Base-by-base conservation (phyloP, 1,140 invertebrate genomes). In the Hyphantria cunea region DNA sequence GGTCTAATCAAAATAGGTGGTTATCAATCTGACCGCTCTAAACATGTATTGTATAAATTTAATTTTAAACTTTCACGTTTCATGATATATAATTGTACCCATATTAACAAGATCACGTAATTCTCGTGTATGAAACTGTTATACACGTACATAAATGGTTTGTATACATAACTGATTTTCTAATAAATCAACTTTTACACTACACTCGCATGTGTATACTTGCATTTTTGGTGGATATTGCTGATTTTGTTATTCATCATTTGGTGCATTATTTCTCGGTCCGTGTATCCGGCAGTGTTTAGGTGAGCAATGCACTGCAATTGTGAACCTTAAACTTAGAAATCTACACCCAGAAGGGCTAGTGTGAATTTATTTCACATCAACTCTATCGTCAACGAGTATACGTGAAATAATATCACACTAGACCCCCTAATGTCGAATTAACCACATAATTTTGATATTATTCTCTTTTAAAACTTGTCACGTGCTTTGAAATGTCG, bases 361-460 rank as follows among this genome's bases (percentile, higher is more conserved):
- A 25, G 17, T 25, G 17, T 5, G 17, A 25, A 5, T 25, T 25
- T 25, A 25, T 1, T 25, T 1, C 17, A 25, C 2, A 5, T 3
- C 17, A 25, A 25, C 5, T 5, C 1, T 25, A 25, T 3, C 17
- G 17, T 5, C 17, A 25, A 25, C 17, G 17, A 25, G 5, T 25
- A 25, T 1, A 25, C 5, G 17, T 25, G 5, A 25, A 25, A 25
- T 25, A 5, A 25, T 3, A 1, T 25, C 17, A 5, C 5, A 25
- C 17, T 25, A 5, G 17, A 5, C 17, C 17, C 5, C 5, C 2
- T 25, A 25, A 25, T 83, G 78, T 70, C 68, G 8, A 74, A 76
- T 60, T 74, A 64, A 66, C 67, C 61, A 65, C 85, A 89, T 82
- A 83, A 87, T 73, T 84, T 80, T 87, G 83, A 88, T 85, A 88